Evolutionary conservation across 2,797 vertebrate species (phyloP).

Genomic region (Siniperca obscura): DNA sequence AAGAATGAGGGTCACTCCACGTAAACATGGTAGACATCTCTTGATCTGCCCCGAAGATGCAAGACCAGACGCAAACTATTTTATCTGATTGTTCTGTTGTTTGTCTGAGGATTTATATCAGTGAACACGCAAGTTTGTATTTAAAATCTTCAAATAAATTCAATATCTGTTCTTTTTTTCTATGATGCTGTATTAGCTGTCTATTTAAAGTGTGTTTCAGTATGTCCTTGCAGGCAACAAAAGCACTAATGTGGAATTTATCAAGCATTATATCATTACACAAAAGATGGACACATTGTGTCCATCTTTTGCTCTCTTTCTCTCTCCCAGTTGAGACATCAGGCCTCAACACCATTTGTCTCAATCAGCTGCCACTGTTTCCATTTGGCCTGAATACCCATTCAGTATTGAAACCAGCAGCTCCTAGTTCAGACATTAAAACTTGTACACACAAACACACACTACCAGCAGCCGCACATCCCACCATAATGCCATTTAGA

Average conservation of each 20-base stretch:
- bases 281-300: constrained; percentile 37
- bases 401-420: constrained; percentile 76
- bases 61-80: constrained; percentile 68
- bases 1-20: constrained; percentile 72
- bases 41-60: constrained; percentile 75
- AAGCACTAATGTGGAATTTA: constrained; percentile 73
- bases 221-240: constrained; percentile 47
- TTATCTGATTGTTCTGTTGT: constrained; percentile 68
- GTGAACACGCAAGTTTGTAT: constrained; percentile 32
- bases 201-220: constrained; percentile 49
- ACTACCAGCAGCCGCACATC: constrained; percentile 65
- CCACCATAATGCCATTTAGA: constrained; percentile 82
- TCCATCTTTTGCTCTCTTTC: constrained; percentile 66
- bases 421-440: constrained; percentile 71
- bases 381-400: constrained; percentile 72
- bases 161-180: neutral
- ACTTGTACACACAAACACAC: constrained; percentile 50
- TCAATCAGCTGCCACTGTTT: constrained; percentile 80
- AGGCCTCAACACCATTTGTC: constrained; percentile 75
- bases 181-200: constrained; percentile 18
- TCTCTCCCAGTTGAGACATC: constrained; percentile 62
- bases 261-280: constrained; percentile 74
- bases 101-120: constrained; percentile 46
- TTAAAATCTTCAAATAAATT: constrained; percentile 49
- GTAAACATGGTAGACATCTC: constrained; percentile 77